Conservation (phyloP, 2,888 invertebrate genomes). For the Pollenia amentaria region DNA sequence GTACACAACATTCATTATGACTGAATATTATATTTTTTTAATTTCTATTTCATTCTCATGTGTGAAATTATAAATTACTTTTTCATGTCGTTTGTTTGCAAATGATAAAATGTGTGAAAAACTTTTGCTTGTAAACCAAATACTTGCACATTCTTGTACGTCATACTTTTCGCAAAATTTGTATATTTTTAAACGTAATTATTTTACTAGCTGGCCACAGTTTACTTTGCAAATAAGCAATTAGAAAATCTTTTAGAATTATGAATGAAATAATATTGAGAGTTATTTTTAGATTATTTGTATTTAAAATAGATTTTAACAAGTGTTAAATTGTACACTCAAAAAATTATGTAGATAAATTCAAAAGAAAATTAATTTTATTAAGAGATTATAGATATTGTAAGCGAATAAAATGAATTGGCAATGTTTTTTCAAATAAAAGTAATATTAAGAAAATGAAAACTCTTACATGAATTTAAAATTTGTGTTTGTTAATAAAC, state of each 20-base stretch:
- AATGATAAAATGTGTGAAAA: constrained; percentile 61
- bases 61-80: constrained; percentile 50
- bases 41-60: not conserved
- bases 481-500: no score
- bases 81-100: constrained; percentile 41
- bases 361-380: no score
- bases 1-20: not conserved
- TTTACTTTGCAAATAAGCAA: constrained; percentile 19
- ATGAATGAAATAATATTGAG: not conserved
- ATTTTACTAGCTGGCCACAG: not conserved
- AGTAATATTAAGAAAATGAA: no score
- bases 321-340: not conserved
- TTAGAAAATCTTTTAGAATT: constrained; percentile 1
- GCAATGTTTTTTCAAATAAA: no score
- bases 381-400: no score
- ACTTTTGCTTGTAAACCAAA: constrained; percentile 22
- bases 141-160: constrained; percentile 20
- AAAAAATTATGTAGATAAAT: no score
- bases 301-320: not conserved
- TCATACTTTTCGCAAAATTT: not conserved
- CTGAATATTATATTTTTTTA: not conserved
- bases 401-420: no score
- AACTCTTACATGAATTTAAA: no score
- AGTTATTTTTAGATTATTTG: constrained; percentile 13
- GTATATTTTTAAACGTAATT: constrained; percentile 29